Conservation (phyloP, 1,140 invertebrate genomes). For the Megalopta genalis region DNA sequence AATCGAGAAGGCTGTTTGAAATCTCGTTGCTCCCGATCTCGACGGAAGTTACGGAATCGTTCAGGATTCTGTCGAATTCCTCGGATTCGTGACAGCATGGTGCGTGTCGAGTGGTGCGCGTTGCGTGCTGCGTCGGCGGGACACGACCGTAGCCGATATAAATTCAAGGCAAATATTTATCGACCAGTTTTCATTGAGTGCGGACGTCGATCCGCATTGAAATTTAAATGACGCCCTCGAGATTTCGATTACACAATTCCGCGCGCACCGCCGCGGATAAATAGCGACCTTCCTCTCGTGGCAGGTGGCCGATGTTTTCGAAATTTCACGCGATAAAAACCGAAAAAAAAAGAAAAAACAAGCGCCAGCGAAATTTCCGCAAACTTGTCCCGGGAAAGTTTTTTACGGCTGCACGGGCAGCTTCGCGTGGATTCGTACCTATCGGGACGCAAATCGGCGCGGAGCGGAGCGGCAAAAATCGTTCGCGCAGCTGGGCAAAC, state of each 20-base stretch:
- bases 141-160: background rate
- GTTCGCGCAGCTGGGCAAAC: background rate
- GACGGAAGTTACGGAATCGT: no score
- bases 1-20: no score
- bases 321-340: background rate
- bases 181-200: background rate
- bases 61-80: no score
- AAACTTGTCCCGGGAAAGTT: constrained; percentile 11
- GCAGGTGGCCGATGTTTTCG: background rate
- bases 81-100: no score
- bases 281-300: background rate
- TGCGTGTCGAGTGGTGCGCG: no score
- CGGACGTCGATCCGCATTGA: background rate
- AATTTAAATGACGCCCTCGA: background rate
- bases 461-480: background rate
- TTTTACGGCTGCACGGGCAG: constrained; percentile 13
- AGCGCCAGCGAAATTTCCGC: constrained; percentile 22
- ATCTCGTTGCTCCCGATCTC: no score
- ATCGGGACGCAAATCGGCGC: background rate
- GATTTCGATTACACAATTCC: background rate
- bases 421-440: background rate
- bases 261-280: background rate
- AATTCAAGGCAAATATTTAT: background rate
- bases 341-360: no score
- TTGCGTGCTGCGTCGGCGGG: background rate